Conservation (phyloP, 2,113 vertebrate genomes). For the Eublepharis macularius region DNA sequence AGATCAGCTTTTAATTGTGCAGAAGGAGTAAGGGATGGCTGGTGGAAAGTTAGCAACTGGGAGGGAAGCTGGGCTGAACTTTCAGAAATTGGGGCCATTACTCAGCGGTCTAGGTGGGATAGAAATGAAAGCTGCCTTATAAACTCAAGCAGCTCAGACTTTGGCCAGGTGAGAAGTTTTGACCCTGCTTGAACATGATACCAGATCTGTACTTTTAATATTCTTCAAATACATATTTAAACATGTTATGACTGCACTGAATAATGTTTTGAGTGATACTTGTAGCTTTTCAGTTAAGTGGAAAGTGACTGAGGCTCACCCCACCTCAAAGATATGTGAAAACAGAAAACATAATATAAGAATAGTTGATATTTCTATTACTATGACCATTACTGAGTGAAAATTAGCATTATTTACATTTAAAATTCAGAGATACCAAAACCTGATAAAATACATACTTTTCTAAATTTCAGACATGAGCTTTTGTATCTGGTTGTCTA, state of each 20-base stretch:
- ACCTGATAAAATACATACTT: neutral
- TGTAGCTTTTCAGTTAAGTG: neutral
- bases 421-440: neutral
- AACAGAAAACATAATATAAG: no score
- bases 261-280: neutral
- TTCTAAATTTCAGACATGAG: neutral
- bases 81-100: neutral
- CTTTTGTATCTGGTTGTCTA: neutral
- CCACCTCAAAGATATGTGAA: neutral
- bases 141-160: neutral
- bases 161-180: neutral
- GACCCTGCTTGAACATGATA: neutral
- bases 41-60: neutral
- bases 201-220: neutral
- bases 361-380: no score
- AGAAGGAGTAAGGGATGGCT: fast-evolving
- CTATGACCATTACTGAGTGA: no score
- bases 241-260: neutral
- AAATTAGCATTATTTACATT: neutral
- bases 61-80: neutral
- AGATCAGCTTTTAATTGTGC: no score
- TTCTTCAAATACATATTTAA: no score
- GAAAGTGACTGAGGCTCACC: neutral
- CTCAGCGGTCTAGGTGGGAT: neutral
- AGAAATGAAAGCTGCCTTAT: neutral